Evolutionary conservation across 2,888 invertebrate genomes (phyloP), one percentile per base, ranked within the genome.

Genomic region (Neoitamus cyanurus): DNA sequence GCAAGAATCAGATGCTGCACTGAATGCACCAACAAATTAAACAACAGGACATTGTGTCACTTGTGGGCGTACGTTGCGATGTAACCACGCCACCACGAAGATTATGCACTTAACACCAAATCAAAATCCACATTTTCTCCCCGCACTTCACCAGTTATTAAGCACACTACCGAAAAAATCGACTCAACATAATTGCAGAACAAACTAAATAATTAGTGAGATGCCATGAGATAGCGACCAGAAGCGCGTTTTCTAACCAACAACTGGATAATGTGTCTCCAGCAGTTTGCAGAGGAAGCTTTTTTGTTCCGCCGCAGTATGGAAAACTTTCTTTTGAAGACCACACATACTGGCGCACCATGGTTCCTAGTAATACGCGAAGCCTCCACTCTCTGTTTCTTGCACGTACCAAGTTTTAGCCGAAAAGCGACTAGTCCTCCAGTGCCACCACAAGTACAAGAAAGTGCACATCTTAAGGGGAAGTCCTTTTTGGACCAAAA

Each of bases 261-360:
- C 80, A 80, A 80, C 80, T 80, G 80, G 80, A 68, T 80, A 80
- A 58, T 80, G 80, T 80, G 42, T 80, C 68, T 34, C 80, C 68
- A 48, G 68, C 80, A 80, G 58, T 80, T 80, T 80, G 58, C 80
- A 80, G 68, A 80, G 68, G 80, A 80, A 80, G 80, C 80, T 80
- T 80, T 80, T 80, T 80, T 80, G 80, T 80, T 68, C 68, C 80
- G 80, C 80, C 80, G 80, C 80, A 80, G 80, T 80, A 31, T 80
- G 68, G 80, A 80, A 80, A 80, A 58, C 58, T 80, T 58, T 58
- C 15, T 36, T 68, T 58, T 58, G 20, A 68, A 58, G 31, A 80
- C 80, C 80, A 80, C 80, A 6, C 58, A 80, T 68, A 80, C 80
- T n/a, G 7, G 28, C 80, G 20, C 68, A 80, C 37, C 9, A 73